Conservation (phyloP, 2,797 vertebrate species). For the Sus cebifrons region DNA sequence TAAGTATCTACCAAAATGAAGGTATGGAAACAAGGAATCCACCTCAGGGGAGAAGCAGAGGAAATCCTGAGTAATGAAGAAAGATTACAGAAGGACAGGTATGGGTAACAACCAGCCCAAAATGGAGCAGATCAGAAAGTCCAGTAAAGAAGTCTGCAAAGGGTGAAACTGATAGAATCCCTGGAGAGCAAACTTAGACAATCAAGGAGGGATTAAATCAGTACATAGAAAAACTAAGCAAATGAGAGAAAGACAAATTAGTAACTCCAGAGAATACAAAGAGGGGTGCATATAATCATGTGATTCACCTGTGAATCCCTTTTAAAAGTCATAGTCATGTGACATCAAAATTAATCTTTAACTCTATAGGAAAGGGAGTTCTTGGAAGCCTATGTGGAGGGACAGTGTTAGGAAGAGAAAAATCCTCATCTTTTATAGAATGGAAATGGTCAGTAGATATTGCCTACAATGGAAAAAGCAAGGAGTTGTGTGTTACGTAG, state of each 20-base stretch:
- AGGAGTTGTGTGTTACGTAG: neutral
- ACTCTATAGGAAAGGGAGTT: neutral
- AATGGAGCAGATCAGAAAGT: neutral
- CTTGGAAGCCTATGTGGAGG: neutral
- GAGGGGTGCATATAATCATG: neutral
- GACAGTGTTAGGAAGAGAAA: neutral
- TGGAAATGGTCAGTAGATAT: neutral
- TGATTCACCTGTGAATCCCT: neutral
- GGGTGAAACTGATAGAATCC: neutral
- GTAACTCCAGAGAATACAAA: neutral
- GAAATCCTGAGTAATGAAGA: constrained; percentile 15
- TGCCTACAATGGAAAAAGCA: neutral
- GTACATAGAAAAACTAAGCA: neutral
- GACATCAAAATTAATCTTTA: neutral
- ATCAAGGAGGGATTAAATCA: neutral
- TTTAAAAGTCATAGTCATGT: neutral
- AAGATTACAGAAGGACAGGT: neutral
- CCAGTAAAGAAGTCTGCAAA: neutral
- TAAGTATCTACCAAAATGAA: neutral
- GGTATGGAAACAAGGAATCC: neutral
- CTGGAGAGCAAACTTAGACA: neutral
- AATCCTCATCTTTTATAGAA: neutral
- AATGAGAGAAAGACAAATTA: neutral
- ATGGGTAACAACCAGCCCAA: neutral
- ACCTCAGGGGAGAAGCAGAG: neutral